Conservation (phyloP, 2,113 vertebrate species). For the Plecotus auritus region DNA sequence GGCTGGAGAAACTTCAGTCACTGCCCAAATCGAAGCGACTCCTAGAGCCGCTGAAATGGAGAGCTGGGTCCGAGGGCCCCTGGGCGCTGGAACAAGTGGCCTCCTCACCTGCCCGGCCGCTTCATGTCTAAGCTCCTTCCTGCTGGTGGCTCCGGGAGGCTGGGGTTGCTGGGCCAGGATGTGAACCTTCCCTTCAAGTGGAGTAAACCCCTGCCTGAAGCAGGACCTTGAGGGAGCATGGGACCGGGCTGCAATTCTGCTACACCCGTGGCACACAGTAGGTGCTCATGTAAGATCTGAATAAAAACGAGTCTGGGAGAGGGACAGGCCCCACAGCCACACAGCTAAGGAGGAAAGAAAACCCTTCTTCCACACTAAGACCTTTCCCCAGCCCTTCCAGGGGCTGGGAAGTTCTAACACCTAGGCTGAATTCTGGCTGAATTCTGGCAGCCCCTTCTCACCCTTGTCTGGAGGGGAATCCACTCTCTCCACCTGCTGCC, state of each 20-base stretch:
- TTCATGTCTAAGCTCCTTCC: background rate
- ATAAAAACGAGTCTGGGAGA: background rate
- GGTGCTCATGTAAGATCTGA: background rate
- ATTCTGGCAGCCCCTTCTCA: accelerated
- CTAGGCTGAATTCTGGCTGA: background rate
- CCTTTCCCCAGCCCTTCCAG: background rate
- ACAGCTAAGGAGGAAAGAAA: background rate
- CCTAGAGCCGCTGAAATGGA: background rate
- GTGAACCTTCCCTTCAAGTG: background rate
- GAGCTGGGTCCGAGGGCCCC: background rate
- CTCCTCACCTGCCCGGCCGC: background rate
- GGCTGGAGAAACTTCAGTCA: background rate
- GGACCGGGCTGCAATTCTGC: background rate
- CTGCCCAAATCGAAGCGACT: background rate
- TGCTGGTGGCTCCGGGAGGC: background rate
- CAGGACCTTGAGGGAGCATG: background rate
- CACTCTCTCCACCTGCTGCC: background rate
- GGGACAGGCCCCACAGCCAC: background rate
- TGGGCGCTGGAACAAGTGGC: background rate
- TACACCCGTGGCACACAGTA: background rate
- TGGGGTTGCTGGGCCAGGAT: too few relatives aligned
- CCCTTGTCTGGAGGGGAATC: background rate
- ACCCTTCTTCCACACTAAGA: background rate
- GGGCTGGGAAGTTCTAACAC: background rate
- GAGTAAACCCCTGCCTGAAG: background rate